phyloP scores from a whole-genome alignment of 92 coral and sea anemone species.

The Porites rus region DNA sequence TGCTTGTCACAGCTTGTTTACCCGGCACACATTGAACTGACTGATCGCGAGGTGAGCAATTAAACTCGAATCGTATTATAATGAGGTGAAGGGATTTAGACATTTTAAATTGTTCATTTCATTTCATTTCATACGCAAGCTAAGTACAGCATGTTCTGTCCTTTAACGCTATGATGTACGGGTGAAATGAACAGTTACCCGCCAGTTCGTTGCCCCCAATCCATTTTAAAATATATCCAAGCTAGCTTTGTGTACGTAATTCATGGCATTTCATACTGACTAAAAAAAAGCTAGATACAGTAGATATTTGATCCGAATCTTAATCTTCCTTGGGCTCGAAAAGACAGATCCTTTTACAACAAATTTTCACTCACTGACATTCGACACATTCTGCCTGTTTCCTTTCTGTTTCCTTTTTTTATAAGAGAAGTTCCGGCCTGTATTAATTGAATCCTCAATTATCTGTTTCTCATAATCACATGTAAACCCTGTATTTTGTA shows the following conservation, averaged over 20 bases:
- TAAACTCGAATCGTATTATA: not conserved
- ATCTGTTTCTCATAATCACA: no score
- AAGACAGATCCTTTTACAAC: no score
- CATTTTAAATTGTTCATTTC: not conserved
- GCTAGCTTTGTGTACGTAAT: not conserved
- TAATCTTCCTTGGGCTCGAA: no score
- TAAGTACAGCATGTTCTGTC: not conserved
- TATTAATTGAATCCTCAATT: no score
- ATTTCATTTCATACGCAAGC: conserved; percentile 5
- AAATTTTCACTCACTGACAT: no score
- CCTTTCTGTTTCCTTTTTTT: no score
- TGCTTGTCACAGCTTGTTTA: conserved; percentile 77
- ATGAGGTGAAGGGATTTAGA: not conserved
- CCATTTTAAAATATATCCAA: no score
- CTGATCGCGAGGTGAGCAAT: conserved; percentile 92
- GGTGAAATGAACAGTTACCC: not conserved
- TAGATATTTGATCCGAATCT: no score
- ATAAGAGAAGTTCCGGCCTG: no score
- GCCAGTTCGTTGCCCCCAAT: not conserved
- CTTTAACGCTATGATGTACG: not conserved
- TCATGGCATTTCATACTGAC: not conserved
- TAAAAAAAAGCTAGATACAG: no score
- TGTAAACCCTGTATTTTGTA: no score
- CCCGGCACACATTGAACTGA: conserved; percentile 86
- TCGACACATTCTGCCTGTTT: no score